Conservation (phyloP, 2,113 vertebrate species). For the Pangasianodon gigas region DNA sequence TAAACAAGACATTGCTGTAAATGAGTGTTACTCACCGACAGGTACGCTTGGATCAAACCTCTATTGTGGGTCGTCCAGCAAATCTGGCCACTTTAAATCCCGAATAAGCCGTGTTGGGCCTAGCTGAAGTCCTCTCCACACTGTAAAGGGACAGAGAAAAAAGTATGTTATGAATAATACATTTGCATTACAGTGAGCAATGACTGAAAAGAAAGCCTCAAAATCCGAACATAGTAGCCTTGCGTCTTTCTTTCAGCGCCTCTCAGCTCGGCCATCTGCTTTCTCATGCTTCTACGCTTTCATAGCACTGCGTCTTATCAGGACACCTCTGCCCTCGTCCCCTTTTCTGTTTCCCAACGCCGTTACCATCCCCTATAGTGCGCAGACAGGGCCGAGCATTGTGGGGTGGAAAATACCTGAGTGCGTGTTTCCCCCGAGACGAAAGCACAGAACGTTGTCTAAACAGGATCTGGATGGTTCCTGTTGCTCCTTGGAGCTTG, state of each 20-base stretch:
- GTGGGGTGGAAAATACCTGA: conserved; percentile 33
- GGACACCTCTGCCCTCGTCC: conserved; percentile 39
- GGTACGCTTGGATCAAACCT: neutral
- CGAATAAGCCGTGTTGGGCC: neutral
- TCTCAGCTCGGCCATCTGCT: conserved; percentile 24
- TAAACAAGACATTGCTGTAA: neutral
- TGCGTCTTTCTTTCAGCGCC: neutral
- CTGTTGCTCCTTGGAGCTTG: conserved; percentile 18
- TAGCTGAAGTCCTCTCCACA: neutral
- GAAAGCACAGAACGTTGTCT: conserved; percentile 2
- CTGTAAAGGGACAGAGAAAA: neutral
- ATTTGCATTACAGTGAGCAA: neutral
- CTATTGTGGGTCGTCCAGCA: neutral
- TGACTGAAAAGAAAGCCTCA: neutral
- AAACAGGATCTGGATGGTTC: conserved; percentile 34
- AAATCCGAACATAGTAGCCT: neutral
- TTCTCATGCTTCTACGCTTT: conserved; percentile 44
- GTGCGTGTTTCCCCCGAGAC: conserved; percentile 18
- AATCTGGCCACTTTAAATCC: neutral
- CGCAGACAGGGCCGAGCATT: conserved; percentile 33
- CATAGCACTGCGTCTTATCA: conserved; percentile 38
- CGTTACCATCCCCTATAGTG: conserved; percentile 10
- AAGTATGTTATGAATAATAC: neutral
- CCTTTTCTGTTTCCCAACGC: conserved; percentile 27
- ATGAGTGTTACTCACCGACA: conserved; percentile 7